phyloP scores from a whole-genome alignment of 2,113 vertebrate genomes.

The Ctenodactylus gundi region DNA sequence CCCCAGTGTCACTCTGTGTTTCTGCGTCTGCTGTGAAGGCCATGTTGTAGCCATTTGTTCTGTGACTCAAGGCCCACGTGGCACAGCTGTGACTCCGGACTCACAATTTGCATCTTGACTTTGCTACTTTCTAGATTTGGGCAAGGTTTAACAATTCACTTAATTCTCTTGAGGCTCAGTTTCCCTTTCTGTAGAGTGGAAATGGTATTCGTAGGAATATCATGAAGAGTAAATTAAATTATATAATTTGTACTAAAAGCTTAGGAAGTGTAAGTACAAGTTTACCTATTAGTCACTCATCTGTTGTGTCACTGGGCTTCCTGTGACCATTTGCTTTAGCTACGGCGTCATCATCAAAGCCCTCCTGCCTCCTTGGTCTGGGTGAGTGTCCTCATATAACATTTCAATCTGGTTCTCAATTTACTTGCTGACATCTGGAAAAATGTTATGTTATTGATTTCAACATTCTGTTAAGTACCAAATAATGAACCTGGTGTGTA shows the following conservation, averaged over 20 bases:
- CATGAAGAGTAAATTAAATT: not conserved
- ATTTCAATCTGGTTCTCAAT: not conserved
- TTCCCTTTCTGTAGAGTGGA: not conserved
- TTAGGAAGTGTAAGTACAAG: not conserved
- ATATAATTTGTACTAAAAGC: not conserved
- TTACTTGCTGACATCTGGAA: constrained; percentile 6
- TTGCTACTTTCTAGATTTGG: not conserved
- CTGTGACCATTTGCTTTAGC: not conserved
- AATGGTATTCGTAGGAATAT: not conserved
- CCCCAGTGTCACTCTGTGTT: not conserved
- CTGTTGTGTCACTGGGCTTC: not conserved
- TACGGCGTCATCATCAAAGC: not conserved
- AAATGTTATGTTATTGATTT: constrained; percentile 54
- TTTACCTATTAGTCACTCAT: not conserved
- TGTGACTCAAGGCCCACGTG: not conserved
- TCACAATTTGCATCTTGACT: not conserved
- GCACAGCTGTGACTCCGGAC: not conserved
- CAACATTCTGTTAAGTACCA: constrained; percentile 17
- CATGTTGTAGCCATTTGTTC: not conserved
- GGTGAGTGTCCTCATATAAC: not conserved
- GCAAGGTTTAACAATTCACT: not conserved
- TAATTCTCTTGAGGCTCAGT: not conserved
- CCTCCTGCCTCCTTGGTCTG: no score
- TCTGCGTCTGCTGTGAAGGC: not conserved
- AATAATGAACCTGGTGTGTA: not conserved